Conservation (phyloP, 2,113 vertebrate genomes). For the Aegotheles bennettii region DNA sequence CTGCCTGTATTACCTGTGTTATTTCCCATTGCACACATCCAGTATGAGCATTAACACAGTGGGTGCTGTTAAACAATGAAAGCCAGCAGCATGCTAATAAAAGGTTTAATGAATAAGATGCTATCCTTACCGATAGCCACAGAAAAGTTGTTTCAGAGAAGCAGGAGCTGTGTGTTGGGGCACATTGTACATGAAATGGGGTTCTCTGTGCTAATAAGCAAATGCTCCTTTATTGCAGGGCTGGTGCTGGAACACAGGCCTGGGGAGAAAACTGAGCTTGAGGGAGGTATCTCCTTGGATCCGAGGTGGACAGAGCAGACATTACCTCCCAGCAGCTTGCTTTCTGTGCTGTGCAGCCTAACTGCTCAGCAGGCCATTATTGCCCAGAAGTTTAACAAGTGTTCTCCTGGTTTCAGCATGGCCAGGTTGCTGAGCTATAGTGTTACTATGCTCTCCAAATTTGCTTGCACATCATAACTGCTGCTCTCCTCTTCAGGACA, state of each 20-base stretch:
- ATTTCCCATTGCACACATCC: neutral
- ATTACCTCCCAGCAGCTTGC: neutral
- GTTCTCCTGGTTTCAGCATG: neutral
- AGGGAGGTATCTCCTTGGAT: neutral
- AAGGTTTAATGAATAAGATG: neutral
- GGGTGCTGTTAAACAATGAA: constrained; percentile 8
- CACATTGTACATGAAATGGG: neutral
- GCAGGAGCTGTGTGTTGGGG: neutral
- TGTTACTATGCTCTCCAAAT: neutral
- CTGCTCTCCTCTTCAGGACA: neutral
- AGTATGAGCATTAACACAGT: neutral
- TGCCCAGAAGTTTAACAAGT: neutral
- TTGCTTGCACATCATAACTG: neutral
- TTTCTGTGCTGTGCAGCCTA: neutral
- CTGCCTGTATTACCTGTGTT: neutral
- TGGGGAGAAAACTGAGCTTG: neutral
- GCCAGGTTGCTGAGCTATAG: neutral
- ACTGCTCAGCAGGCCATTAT: neutral
- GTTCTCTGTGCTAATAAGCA: neutral
- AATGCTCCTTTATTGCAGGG: neutral
- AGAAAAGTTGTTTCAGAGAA: neutral
- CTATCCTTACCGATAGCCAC: neutral
- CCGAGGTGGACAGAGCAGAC: neutral
- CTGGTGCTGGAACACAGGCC: accelerated
- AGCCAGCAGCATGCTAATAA: constrained; percentile 11